Conservation (phyloP, 2,888 invertebrate genomes). For the Cyclophora albipunctata region DNA sequence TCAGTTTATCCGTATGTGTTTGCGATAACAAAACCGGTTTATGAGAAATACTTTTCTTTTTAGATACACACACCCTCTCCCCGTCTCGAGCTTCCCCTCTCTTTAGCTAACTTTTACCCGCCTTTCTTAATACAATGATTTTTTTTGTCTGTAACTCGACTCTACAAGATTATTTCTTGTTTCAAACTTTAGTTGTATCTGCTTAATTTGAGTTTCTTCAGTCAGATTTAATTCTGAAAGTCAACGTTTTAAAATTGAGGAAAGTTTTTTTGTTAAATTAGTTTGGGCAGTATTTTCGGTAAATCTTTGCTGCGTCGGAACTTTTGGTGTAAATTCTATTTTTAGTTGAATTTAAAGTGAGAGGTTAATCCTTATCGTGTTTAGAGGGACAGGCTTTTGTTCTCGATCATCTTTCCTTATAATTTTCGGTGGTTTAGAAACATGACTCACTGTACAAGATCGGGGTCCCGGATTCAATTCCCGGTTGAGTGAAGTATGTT, state of each 20-base stretch:
- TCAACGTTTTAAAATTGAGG: constrained; percentile 18
- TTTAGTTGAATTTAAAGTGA: no score
- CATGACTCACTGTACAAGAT: no score
- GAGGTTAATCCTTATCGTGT: no score
- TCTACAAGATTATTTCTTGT: constrained; percentile 25
- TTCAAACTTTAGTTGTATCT: constrained; percentile 27
- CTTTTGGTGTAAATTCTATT: no score
- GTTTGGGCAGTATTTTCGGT: no score
- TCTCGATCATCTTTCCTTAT: no score
- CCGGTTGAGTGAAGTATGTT: no score
- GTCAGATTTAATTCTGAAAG: constrained; percentile 26
- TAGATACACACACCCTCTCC: constrained; percentile 33
- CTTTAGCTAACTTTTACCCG: constrained; percentile 39
- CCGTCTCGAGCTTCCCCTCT: constrained; percentile 37
- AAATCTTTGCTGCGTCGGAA: no score
- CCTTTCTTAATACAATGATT: constrained; percentile 51
- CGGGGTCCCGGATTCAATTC: no score
- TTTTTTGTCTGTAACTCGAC: constrained; percentile 37
- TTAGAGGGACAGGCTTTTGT: no score
- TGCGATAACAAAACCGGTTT: constrained; percentile 36
- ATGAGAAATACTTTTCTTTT: constrained; percentile 27
- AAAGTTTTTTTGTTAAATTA: constrained; percentile 9
- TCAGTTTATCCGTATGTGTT: constrained; percentile 36
- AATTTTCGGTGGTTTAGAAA: no score
- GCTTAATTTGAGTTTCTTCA: constrained; percentile 24